Conservation (phyloP, 2,888 invertebrate genomes). For the Allolobophora icterica region DNA sequence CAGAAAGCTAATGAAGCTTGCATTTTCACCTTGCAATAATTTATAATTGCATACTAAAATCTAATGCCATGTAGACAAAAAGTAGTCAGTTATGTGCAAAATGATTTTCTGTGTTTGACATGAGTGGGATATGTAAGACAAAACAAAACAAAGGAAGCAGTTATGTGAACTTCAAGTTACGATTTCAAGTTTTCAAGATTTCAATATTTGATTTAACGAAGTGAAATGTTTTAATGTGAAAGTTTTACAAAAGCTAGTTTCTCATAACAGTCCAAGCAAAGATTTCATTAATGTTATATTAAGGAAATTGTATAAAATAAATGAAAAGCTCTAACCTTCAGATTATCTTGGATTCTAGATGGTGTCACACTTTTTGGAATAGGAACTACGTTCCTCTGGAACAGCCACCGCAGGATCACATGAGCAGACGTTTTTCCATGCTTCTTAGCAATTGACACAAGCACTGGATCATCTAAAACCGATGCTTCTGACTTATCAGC, state of each 20-base stretch:
- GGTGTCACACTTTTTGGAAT: constrained; percentile 86
- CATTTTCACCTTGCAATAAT: neutral
- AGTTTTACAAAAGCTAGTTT: neutral
- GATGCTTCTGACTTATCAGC: constrained; percentile 43
- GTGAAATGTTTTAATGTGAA: too few species aligned
- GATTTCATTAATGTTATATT: neutral
- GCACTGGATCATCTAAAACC: constrained; percentile 54
- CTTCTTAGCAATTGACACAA: constrained; percentile 56
- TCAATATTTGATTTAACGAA: too few species aligned
- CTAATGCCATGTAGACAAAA: neutral
- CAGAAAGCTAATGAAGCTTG: neutral
- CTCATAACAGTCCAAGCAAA: neutral
- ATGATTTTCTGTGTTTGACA: neutral
- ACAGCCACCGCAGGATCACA: constrained; percentile 73
- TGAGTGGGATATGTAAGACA: neutral
- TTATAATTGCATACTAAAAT: neutral
- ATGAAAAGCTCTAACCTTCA: constrained; percentile 64
- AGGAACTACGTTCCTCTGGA: constrained; percentile 77
- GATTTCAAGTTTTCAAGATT: too few species aligned
- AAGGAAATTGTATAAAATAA: neutral
- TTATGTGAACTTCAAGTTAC: neutral
- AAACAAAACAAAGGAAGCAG: neutral
- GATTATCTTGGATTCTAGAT: constrained; percentile 77
- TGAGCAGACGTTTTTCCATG: constrained; percentile 61
- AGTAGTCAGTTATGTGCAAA: neutral